These are phyloP conservation scores for Patella vulgata DNA, from an alignment of 1,140 invertebrate species.

Conservation along the genomic window DNA sequence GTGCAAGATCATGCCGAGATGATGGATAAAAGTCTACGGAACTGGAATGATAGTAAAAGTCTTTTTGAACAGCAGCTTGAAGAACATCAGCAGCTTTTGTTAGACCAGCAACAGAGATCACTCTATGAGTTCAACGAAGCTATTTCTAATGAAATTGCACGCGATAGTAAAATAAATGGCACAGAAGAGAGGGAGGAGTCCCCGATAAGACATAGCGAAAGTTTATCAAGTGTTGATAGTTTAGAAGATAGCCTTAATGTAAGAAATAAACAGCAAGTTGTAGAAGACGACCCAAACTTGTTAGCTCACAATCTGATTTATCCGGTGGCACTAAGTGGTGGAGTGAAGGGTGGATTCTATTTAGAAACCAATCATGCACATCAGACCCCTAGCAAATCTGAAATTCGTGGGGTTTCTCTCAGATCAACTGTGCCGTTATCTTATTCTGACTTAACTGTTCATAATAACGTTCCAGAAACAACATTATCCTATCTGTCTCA, in stretches of 20 bases:
- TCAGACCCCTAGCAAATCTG: no score
- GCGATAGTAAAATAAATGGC: constrained; percentile 20
- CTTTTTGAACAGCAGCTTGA: constrained; percentile 61
- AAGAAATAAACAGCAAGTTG: constrained; percentile 10
- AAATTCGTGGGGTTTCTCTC: no score
- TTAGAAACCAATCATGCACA: background rate
- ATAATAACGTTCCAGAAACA: no score
- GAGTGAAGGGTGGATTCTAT: background rate
- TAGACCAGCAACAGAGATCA: constrained; percentile 50
- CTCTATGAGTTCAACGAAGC: constrained; percentile 51
- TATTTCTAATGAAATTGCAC: constrained; percentile 44
- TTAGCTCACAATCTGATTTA: constrained; percentile 7
- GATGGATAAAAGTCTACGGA: constrained; percentile 46
- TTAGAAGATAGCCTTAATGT: constrained; percentile 30
- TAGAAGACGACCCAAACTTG: constrained; percentile 5
- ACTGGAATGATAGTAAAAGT: constrained; percentile 47
- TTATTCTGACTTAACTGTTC: no score
- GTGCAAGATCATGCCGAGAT: constrained; percentile 29
- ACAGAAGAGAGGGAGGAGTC: constrained; percentile 11
- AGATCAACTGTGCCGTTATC: no score
- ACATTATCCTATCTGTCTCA: no score
- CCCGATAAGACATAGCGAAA: constrained; percentile 29
- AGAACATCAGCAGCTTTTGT: constrained; percentile 47
- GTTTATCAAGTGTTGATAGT: constrained; percentile 53
- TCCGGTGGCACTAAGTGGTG: constrained; percentile 11